phyloP scores from a whole-genome alignment of 2,113 vertebrate genomes.

The Labeo rohita region DNA sequence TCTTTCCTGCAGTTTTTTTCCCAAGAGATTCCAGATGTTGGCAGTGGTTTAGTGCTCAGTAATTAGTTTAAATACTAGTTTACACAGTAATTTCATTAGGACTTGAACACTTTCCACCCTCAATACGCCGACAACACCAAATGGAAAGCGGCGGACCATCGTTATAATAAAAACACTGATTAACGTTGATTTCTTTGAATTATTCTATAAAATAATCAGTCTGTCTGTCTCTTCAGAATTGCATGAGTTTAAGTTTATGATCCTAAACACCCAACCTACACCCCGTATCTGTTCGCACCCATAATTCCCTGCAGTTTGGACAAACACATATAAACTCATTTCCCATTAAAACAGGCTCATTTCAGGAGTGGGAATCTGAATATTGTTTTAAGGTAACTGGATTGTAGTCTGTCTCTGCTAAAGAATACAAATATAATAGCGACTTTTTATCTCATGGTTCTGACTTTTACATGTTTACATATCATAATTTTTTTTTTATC shows the following conservation, averaged over 20 bases:
- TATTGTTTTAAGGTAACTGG: too few relatives aligned
- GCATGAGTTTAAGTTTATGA: background rate
- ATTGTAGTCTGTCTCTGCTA: too few relatives aligned
- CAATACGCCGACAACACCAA: background rate
- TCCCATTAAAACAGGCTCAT: background rate
- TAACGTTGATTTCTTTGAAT: background rate
- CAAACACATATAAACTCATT: background rate
- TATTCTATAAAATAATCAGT: background rate
- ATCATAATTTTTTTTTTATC: too few relatives aligned
- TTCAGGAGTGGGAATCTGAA: background rate
- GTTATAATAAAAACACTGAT: background rate
- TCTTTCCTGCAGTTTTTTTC: background rate
- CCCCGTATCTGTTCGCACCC: too few relatives aligned
- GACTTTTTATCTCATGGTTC: too few relatives aligned
- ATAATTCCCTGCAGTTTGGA: too few relatives aligned
- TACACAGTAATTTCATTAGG: background rate
- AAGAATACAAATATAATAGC: too few relatives aligned
- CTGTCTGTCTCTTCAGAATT: background rate
- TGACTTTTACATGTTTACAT: too few relatives aligned
- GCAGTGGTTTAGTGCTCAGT: background rate
- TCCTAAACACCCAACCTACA: background rate
- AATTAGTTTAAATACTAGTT: background rate
- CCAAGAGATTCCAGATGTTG: background rate
- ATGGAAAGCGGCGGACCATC: background rate
- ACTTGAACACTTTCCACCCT: background rate